These are phyloP conservation scores for Vespertilio murinus DNA, from an alignment of 2,797 vertebrate species.

Conservation along the genomic window DNA sequence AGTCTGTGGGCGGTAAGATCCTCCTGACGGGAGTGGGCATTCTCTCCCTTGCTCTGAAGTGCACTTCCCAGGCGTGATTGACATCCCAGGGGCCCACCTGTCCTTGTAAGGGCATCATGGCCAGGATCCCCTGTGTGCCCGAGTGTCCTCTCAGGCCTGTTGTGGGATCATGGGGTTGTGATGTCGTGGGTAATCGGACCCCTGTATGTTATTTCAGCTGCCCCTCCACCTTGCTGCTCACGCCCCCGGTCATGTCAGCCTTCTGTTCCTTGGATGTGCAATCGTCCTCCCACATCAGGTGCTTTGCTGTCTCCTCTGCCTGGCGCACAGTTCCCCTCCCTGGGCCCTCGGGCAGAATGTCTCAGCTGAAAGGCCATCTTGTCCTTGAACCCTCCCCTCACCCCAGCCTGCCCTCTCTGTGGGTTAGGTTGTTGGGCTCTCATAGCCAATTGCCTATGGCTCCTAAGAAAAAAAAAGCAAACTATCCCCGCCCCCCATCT, in stretches of 20 bases:
- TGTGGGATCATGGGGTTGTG: not conserved
- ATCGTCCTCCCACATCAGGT: not conserved
- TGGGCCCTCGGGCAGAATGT: not conserved
- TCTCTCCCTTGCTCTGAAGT: not conserved
- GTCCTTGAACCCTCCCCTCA: not conserved
- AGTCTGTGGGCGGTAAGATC: not conserved
- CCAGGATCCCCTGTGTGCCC: no score
- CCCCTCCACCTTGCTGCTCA: not conserved
- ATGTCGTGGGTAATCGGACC: not conserved
- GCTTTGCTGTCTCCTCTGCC: not conserved
- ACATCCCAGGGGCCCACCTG: not conserved
- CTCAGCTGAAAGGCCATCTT: not conserved
- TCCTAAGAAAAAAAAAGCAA: not conserved
- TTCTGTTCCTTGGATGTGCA: not conserved
- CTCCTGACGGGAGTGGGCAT: not conserved
- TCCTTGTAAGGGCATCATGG: not conserved
- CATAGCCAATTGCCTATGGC: not conserved
- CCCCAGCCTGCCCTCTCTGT: not conserved
- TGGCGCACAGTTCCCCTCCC: not conserved
- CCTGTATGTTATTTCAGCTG: not conserved
- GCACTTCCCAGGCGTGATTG: not conserved
- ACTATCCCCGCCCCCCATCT: not conserved
- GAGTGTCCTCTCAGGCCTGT: not conserved
- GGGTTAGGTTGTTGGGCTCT: not conserved
- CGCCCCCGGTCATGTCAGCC: no score